A percentile compares a stretch with the other conserved stretches of the same genome.
These are phyloP conservation scores for Amphipoea lucens DNA, from an alignment of 2,888 invertebrate species.

Conservation along the genomic window DNA sequence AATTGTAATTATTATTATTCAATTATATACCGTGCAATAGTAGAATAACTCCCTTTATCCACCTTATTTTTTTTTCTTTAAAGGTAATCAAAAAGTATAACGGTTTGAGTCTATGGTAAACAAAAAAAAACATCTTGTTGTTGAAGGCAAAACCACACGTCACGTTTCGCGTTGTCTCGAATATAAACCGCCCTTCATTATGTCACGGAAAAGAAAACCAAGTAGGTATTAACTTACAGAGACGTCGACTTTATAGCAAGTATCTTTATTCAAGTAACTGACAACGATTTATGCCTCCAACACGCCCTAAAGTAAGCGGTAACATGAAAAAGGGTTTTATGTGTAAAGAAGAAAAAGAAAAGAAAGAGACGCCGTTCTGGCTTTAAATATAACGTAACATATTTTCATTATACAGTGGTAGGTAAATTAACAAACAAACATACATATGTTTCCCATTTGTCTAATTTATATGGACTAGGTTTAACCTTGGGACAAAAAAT, in stretches of 20 bases:
- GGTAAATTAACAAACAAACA: conserved; percentile 6
- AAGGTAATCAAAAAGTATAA: not conserved
- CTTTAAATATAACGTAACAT: not conserved
- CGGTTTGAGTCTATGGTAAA: not conserved
- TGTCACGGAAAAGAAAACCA: conserved; percentile 42
- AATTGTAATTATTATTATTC: no score
- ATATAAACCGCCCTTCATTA: conserved; percentile 55
- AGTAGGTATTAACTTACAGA: conserved; percentile 62
- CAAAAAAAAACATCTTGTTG: not conserved
- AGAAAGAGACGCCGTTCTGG: not conserved
- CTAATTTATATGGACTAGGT: conserved; percentile 29
- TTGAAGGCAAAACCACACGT: conserved; percentile 43
- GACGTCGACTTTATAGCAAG: conserved; percentile 45
- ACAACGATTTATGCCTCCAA: conserved; percentile 31
- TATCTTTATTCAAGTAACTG: conserved; percentile 52
- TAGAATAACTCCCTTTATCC: not conserved
- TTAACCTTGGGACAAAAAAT: conserved; percentile 22
- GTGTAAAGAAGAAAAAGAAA: not conserved
- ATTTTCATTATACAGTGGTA: not conserved
- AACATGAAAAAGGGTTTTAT: not conserved
- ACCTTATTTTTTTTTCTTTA: not conserved
- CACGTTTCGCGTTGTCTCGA: conserved; percentile 30
- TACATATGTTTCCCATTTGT: conserved; percentile 18
- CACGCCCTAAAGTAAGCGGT: conserved; percentile 43
- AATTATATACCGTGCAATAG: not conserved